These are phyloP conservation scores for Apodemia duryi DNA, from an alignment of 2,888 invertebrate species.

Conservation along the genomic window DNA sequence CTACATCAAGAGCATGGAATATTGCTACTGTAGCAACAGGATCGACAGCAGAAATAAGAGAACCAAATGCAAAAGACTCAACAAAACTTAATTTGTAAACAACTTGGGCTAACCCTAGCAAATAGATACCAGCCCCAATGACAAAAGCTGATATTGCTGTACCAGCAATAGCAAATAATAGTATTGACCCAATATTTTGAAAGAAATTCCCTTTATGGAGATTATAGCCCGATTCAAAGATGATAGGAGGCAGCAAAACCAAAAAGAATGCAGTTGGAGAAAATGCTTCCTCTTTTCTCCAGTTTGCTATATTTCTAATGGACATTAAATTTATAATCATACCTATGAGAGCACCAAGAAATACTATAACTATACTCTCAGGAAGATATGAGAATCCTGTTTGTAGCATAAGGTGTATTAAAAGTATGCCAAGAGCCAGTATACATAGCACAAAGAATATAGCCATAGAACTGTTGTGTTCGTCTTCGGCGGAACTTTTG, in stretches of 20 bases:
- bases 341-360: conserved; percentile 95
- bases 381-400: conserved; percentile 98
- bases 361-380: conserved; percentile 98
- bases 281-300: conserved; percentile 98
- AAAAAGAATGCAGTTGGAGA: conserved; percentile 99
- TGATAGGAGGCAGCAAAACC: conserved; percentile 97
- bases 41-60: conserved; percentile 98
- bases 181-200: conserved; percentile 99
- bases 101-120: conserved; percentile 93
- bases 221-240: conserved; percentile 99
- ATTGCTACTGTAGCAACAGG: conserved; percentile 99
- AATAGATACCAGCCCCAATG: conserved; percentile 97
- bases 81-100: conserved; percentile 96
- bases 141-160: conserved; percentile 98
- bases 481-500: conserved; percentile 95
- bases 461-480: conserved; percentile 97
- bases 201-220: conserved; percentile 97
- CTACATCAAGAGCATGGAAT: conserved; percentile 97
- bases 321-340: conserved; percentile 93
- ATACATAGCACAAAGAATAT: conserved; percentile 99
- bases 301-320: conserved; percentile 92
- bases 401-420: conserved; percentile 96
- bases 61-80: conserved; percentile 99
- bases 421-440: conserved; percentile 93
- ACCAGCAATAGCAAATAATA: conserved; percentile 98